These are phyloP conservation scores for Deroplatys truncata DNA, from an alignment of 2,888 invertebrate species.

Conservation along the genomic window DNA sequence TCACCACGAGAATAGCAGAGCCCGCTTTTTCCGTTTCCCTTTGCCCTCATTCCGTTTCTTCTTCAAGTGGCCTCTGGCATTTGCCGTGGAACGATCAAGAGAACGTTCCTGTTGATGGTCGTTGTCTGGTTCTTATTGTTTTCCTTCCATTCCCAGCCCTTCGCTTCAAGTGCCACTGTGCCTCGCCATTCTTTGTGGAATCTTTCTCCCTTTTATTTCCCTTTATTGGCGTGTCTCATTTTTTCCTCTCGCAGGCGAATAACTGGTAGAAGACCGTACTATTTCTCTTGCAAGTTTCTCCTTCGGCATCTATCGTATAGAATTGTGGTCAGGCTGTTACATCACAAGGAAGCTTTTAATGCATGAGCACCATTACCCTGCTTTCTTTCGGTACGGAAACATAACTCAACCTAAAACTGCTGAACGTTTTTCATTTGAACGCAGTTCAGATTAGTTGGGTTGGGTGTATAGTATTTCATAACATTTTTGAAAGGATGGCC, in stretches of 20 bases:
- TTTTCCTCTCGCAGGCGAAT: neutral
- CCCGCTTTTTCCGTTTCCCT: neutral
- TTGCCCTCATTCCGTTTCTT: neutral
- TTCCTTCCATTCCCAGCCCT: neutral
- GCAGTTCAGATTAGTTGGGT: too few relatives aligned
- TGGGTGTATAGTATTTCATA: too few relatives aligned
- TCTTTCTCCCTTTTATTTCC: neutral
- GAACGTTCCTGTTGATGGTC: neutral
- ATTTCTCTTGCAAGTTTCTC: neutral
- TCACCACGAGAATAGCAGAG: neutral
- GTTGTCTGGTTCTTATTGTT: neutral
- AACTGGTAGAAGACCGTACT: neutral
- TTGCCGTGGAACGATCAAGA: neutral
- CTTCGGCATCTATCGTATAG: neutral
- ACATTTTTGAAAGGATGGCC: too few relatives aligned
- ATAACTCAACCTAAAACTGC: neutral
- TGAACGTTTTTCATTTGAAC: neutral
- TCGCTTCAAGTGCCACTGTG: neutral
- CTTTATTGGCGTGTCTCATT: neutral
- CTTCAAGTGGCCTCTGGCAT: neutral
- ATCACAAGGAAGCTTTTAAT: neutral
- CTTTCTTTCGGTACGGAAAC: neutral
- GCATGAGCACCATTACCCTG: neutral
- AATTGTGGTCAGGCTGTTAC: neutral
- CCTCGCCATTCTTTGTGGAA: neutral